Evolutionary conservation across 1,140 invertebrate species (phyloP), one percentile per base, ranked within the genome.

Genomic region (Eurytemora carolleeae): DNA sequence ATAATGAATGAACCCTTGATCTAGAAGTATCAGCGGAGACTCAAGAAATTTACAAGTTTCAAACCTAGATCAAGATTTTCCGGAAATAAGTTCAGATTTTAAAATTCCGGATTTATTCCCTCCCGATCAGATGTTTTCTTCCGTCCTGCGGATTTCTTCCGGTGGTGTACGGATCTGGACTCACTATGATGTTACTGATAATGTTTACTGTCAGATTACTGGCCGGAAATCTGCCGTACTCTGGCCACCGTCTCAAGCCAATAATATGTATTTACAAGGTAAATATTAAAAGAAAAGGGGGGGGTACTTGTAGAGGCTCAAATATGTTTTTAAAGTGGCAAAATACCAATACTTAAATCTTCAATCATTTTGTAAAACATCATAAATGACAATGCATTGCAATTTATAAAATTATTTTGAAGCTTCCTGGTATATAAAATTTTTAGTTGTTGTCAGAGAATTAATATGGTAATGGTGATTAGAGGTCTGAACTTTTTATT

Each of bases 131-230:
- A 75, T 78, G 63, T 80, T 79, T 68, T 80, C 79, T 0, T 77
- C 75, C 66, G 77, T 80, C 3, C 77, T 80, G 63, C 68, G 79
- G 22, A 75, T 80, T 59, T 71, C 73, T 23, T 79, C 78, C 1
- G 65, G 69, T 55, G 68, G 69, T 21, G 65, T 78, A 19, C 75
- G 77, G 63, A 65, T 80, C 19, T 80, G 79, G 79, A 80, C 78
- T 24, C 79, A 80, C 70, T 80, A 80, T 72, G 79, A 80, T 73
- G 75, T 79, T 3, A 78, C 79, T 75, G 78, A 80, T 68, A 80
- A 80, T 66, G 66, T 79, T 12, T 67, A 80, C 20, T 75, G 80
- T 56, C 78, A 80, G 70, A 68, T 80, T 0, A 67, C 64, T 57
- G 79, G 79, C 1, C 66, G 64, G 16, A 80, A 80, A 68, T 61